Evolutionary conservation across 2,797 vertebrate species (phyloP).

Genomic region (Melanotaenia trifasciata): DNA sequence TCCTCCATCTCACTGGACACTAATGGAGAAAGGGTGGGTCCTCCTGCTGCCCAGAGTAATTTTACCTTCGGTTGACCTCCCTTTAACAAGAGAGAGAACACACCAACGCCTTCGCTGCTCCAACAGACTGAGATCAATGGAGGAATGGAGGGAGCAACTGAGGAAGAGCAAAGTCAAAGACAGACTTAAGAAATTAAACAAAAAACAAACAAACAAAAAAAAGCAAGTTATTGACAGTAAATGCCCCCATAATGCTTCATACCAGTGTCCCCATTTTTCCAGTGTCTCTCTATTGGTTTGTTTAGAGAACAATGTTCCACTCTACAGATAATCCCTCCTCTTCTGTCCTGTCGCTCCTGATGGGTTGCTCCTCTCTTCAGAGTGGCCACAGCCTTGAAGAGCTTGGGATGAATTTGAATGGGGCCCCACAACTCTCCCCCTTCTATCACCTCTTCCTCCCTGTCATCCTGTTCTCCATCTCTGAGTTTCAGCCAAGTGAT

Average conservation of each 20-base stretch:
- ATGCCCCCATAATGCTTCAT: slow-evolving; percentile 3
- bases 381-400: slow-evolving; percentile 73
- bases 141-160: slow-evolving; percentile 79
- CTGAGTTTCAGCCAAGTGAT: slow-evolving; percentile 81
- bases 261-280: slow-evolving; percentile 75
- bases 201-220: neutral
- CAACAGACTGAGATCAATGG: slow-evolving; percentile 84
- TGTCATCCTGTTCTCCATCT: slow-evolving; percentile 69
- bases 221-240: neutral
- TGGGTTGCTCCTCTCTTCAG: slow-evolving; percentile 49
- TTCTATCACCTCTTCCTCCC: slow-evolving; percentile 70
- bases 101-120: slow-evolving; percentile 80
- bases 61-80: slow-evolving; percentile 74
- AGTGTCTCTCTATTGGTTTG: slow-evolving; percentile 78
- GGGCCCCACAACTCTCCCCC: slow-evolving; percentile 83
- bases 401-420: slow-evolving; percentile 66
- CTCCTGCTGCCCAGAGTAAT: slow-evolving; percentile 81
- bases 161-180: neutral
- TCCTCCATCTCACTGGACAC: slow-evolving; percentile 79
- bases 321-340: slow-evolving; percentile 76
- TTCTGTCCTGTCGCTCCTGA: slow-evolving; percentile 54
- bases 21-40: slow-evolving; percentile 66
- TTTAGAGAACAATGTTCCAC: slow-evolving; percentile 80
- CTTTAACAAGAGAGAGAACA: slow-evolving; percentile 81
- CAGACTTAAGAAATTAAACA: neutral